phyloP scores from a whole-genome alignment of 1,140 invertebrate species.

The Probaryconus sp. region DNA sequence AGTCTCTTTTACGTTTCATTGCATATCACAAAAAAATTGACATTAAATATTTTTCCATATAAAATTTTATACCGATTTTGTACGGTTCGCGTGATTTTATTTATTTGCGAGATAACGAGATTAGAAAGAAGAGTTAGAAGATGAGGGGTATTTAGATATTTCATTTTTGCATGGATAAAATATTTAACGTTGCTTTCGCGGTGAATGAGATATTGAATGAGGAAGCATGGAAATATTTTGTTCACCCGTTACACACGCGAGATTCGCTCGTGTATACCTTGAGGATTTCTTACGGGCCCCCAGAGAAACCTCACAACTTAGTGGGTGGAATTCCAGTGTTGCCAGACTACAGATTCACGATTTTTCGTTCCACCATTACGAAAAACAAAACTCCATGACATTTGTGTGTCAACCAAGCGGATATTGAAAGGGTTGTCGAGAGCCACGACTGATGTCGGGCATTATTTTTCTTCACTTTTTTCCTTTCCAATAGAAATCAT shows the following conservation, averaged over 20 bases:
- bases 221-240: conserved; percentile 33
- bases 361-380: conserved; percentile 35
- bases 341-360: conserved; percentile 61
- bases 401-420: conserved; percentile 63
- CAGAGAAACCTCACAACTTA: conserved; percentile 65
- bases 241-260: conserved; percentile 59
- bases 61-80: no score
- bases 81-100: no score
- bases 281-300: conserved; percentile 62
- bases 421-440: conserved; percentile 6
- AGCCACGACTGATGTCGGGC: conserved; percentile 20
- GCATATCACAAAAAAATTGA: no score
- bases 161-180: no score
- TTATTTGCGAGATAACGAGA: no score
- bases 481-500: no score
- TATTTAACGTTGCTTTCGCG: no score
- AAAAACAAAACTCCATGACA: conserved; percentile 28
- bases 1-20: no score
- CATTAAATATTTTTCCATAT: no score
- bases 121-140: no score
- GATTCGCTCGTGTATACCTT: conserved; percentile 53
- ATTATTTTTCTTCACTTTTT: conserved; percentile 49
- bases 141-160: no score
- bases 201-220: conserved; percentile 21
- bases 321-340: conserved; percentile 73